Percentiles rank a stretch among this genome's conserved stretches.
Conservation (phyloP, 2,797 vertebrate species). For the Alauda arvensis region DNA sequence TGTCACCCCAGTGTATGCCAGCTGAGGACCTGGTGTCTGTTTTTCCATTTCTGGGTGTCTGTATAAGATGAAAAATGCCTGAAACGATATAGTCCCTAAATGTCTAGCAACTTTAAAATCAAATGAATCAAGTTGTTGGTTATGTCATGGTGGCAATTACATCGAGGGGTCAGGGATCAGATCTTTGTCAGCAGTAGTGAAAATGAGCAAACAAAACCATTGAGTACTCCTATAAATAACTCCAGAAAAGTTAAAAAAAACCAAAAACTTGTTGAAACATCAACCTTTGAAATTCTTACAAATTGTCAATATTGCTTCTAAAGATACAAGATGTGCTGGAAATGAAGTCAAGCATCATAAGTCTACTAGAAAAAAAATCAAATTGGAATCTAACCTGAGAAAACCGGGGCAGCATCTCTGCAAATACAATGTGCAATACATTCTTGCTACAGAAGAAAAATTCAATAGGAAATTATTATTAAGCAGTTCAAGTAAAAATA, state of each 20-base stretch:
- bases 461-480: not conserved
- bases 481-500: not conserved
- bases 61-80: not conserved
- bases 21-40: not conserved
- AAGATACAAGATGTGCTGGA: not conserved
- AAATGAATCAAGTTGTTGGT: not conserved
- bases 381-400: not conserved
- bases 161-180: not conserved
- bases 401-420: not conserved
- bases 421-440: not conserved
- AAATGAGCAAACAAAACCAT: not conserved
- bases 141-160: not conserved
- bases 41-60: not conserved
- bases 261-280: not conserved
- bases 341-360: not conserved
- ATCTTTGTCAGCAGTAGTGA: not conserved
- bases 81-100: not conserved
- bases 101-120: not conserved
- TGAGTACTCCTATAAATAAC: not conserved
- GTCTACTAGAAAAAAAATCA: slow-evolving; percentile 13
- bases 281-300: slow-evolving; percentile 24
- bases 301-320: slow-evolving; percentile 1
- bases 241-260: not conserved
- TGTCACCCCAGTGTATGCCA: not conserved
- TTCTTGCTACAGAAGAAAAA: not conserved